phyloP scores from a whole-genome alignment of 1,140 invertebrate genomes.

The Teleopsis dalmanni region DNA sequence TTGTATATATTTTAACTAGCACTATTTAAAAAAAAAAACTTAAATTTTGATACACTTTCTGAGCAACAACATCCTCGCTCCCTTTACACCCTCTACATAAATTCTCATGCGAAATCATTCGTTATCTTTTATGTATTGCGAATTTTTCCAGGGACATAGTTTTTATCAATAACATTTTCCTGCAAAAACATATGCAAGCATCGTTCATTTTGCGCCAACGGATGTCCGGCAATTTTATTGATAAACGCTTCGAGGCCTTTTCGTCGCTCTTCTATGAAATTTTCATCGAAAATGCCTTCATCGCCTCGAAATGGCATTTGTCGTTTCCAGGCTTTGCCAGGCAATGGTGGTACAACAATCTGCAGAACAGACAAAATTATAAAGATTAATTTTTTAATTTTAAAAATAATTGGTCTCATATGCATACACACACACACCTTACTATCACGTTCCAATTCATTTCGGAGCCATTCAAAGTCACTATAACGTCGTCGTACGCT shows the following conservation, averaged over 20 bases:
- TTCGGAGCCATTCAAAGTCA: conserved; percentile 99
- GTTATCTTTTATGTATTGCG: conserved; percentile 72
- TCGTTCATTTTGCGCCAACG: conserved; percentile 98
- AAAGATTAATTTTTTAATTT: not conserved
- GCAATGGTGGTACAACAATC: conserved; percentile 96
- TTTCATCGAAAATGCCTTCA: conserved; percentile 99
- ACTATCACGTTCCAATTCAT: conserved; percentile 97
- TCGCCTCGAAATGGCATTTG: conserved; percentile 96
- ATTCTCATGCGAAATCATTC: not conserved
- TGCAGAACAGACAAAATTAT: conserved; percentile 37
- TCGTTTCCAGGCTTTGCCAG: conserved; percentile 96
- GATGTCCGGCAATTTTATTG: conserved; percentile 99
- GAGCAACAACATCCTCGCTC: conserved; percentile 4
- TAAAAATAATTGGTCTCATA: not conserved
- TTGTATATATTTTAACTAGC: not conserved
- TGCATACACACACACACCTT: conserved; percentile 60
- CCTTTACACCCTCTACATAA: not conserved
- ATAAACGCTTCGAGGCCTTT: conserved; percentile 98
- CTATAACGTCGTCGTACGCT: conserved; percentile 95
- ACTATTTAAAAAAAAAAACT: not conserved
- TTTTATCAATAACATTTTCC: conserved; percentile 94
- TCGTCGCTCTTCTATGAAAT: conserved; percentile 97
- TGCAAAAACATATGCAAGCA: conserved; percentile 99
- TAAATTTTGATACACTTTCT: not conserved
- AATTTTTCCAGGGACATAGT: conserved; percentile 99